A percentile compares a stretch with the other conserved stretches of the same genome.
These are phyloP conservation scores for Trichoplusia ni DNA, from an alignment of 1,140 invertebrate species.

Conservation along the genomic window DNA sequence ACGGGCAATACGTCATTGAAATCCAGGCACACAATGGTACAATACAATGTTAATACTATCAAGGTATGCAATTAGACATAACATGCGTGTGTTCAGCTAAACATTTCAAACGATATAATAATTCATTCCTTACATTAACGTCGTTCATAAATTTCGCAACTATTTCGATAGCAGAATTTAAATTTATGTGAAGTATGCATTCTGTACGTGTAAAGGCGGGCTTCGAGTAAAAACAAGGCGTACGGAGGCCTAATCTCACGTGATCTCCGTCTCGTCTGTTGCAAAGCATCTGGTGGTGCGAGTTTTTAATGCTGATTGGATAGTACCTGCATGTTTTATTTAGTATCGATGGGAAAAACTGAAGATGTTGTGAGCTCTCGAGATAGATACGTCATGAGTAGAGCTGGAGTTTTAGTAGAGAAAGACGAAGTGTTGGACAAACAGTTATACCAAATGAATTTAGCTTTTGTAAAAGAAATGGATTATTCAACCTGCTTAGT, in stretches of 20 bases:
- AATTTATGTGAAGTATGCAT: constrained; percentile 70
- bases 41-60: constrained; percentile 16
- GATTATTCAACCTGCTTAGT: too few species aligned
- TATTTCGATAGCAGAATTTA: constrained; percentile 76
- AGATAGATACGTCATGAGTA: too few species aligned
- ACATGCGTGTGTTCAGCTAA: constrained; percentile 34
- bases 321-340: not conserved
- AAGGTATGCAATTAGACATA: constrained; percentile 34
- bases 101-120: constrained; percentile 41
- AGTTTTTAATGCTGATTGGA: constrained; percentile 20
- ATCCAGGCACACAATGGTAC: constrained; percentile 7
- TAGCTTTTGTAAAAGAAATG: too few species aligned
- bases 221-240: constrained; percentile 57
- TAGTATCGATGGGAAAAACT: not conserved
- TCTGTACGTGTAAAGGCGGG: constrained; percentile 60
- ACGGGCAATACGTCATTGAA: not conserved
- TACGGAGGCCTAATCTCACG: constrained; percentile 58
- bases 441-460: too few species aligned
- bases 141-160: constrained; percentile 64
- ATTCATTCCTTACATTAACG: constrained; percentile 59
- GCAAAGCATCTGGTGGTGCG: constrained; percentile 47
- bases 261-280: constrained; percentile 48
- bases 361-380: too few species aligned
- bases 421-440: too few species aligned
- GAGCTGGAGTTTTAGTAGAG: too few species aligned